phyloP scores from a whole-genome alignment of 2,888 invertebrate species.

The Orthosia gothica region DNA sequence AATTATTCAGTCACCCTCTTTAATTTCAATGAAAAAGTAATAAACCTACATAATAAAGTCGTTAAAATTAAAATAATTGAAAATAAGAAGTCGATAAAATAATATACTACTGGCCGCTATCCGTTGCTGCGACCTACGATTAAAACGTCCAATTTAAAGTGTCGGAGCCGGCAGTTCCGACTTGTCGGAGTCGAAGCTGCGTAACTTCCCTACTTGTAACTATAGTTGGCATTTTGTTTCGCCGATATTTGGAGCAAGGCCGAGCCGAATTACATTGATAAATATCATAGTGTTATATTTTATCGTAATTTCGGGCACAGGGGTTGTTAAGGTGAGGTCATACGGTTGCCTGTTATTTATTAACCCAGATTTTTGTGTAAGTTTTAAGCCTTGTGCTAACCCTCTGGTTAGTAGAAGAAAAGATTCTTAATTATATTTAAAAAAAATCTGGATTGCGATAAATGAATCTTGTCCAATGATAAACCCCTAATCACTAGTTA shows the following conservation, averaged over 20 bases:
- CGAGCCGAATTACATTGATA: conserved; percentile 77
- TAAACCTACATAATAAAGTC: neutral
- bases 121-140: neutral
- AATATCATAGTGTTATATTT: conserved; percentile 82
- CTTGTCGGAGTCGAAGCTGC: neutral
- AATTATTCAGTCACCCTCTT: neutral
- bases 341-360: conserved; percentile 34
- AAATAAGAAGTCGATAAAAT: neutral
- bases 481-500: no score
- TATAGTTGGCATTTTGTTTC: conserved; percentile 75
- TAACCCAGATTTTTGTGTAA: conserved; percentile 18
- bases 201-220: conserved; percentile 12
- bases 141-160: neutral
- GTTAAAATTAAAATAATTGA: neutral
- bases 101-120: no score
- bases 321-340: conserved; percentile 67
- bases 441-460: no score
- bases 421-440: no score
- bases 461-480: neutral
- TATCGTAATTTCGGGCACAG: conserved; percentile 73
- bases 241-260: conserved; percentile 83
- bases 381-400: neutral
- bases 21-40: neutral
- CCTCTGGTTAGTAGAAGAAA: no score
- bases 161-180: neutral